Evolutionary conservation across 2,888 invertebrate genomes (phyloP).

Genomic region (Euspilapteryx auroguttella): DNA sequence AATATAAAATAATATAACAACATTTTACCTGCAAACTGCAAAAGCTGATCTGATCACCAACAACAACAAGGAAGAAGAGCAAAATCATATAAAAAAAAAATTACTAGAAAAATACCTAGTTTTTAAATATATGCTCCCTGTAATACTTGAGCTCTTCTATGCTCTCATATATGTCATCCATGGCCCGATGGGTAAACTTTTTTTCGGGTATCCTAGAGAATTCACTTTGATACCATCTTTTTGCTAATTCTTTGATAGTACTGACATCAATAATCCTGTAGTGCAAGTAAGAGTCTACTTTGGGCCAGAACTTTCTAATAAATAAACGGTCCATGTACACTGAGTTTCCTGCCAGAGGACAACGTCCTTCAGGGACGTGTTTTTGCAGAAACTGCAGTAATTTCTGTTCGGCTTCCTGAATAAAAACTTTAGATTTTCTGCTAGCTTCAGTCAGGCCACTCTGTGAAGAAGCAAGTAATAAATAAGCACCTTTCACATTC

Average conservation of each 20-base stretch:
- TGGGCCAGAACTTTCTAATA: conserved; percentile 81
- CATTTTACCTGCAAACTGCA: too few species aligned
- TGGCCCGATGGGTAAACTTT: conserved; percentile 67
- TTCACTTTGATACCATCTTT: conserved; percentile 73
- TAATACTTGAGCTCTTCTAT: conserved; percentile 83
- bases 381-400: conserved; percentile 72
- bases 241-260: conserved; percentile 81
- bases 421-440: conserved; percentile 65
- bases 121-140: conserved; percentile 65
- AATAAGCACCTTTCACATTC: neutral
- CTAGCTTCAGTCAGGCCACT: conserved; percentile 80
- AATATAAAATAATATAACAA: too few species aligned
- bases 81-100: too few species aligned
- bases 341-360: conserved; percentile 86
- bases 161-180: conserved; percentile 87
- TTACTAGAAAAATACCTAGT: neutral
- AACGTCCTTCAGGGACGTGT: conserved; percentile 58
- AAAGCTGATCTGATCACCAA: too few species aligned
- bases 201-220: conserved; percentile 64
- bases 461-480: conserved; percentile 41
- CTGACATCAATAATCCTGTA: conserved; percentile 94
- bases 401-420: conserved; percentile 69
- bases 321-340: conserved; percentile 87
- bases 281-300: conserved; percentile 76
- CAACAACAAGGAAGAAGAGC: too few species aligned